phyloP scores from a whole-genome alignment of 2,797 vertebrate species.

The Galago senegalensis region DNA sequence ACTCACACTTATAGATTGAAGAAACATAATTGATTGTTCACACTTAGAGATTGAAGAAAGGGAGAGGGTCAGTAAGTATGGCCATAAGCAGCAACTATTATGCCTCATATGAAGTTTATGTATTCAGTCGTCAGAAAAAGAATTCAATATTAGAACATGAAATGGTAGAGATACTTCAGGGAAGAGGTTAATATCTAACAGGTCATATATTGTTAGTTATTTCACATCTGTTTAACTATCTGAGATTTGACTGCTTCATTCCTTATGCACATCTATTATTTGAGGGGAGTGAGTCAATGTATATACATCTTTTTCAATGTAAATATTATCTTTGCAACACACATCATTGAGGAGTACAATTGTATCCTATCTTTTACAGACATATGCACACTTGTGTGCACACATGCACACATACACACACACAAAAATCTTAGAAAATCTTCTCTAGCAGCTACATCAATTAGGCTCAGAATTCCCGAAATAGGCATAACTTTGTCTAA shows the following conservation, averaged over 20 bases:
- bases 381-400: background rate
- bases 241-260: background rate
- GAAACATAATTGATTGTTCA: background rate
- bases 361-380: background rate
- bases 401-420: background rate
- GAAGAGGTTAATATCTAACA: background rate
- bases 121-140: slow-evolving; percentile 6
- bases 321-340: background rate
- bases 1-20: background rate
- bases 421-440: background rate
- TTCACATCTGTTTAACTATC: background rate
- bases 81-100: background rate
- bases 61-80: background rate
- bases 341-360: background rate
- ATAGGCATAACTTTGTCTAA: background rate
- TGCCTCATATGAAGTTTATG: background rate
- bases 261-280: background rate
- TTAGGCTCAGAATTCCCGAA: slow-evolving; percentile 1
- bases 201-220: background rate
- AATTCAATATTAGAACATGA: background rate
- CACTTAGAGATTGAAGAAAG: background rate
- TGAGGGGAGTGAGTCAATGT: background rate
- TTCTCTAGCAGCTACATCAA: background rate
- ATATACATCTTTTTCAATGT: background rate
- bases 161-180: background rate